Percentiles rank a stretch among this genome's conserved stretches.
Conservation (phyloP, 1,140 invertebrate genomes). For the Acyrthosiphon pisum region DNA sequence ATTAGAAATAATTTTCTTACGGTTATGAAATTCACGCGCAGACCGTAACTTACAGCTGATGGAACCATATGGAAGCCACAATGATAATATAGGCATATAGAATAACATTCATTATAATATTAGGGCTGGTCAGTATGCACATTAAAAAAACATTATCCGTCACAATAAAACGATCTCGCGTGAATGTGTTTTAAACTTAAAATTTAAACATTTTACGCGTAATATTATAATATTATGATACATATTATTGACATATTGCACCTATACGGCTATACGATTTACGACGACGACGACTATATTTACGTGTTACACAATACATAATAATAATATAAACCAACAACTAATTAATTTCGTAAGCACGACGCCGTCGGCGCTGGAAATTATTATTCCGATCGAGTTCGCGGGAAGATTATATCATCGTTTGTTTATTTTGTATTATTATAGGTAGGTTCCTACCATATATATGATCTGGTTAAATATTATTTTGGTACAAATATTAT, state of each 20-base stretch:
- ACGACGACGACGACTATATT: not conserved
- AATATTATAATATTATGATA: not conserved
- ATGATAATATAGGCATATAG: not conserved
- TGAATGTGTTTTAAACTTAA: not conserved
- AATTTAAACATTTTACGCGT: not conserved
- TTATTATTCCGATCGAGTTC: slow-evolving; percentile 26
- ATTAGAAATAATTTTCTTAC: not conserved
- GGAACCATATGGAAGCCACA: not conserved
- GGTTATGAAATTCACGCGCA: not conserved
- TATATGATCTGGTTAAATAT: not conserved
- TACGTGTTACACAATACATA: not conserved
- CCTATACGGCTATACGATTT: not conserved
- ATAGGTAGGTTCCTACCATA: not conserved
- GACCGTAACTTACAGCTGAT: not conserved
- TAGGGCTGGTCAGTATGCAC: not conserved
- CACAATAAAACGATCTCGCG: not conserved
- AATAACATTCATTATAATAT: no score
- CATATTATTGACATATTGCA: not conserved
- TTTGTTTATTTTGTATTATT: not conserved
- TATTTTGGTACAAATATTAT: not conserved
- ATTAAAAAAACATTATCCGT: not conserved
- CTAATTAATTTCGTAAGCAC: not conserved
- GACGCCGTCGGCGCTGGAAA: not conserved
- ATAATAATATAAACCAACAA: slow-evolving; percentile 1
- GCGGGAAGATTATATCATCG: not conserved